Conservation (phyloP, 2,888 invertebrate genomes). For the Odontothrips loti region DNA sequence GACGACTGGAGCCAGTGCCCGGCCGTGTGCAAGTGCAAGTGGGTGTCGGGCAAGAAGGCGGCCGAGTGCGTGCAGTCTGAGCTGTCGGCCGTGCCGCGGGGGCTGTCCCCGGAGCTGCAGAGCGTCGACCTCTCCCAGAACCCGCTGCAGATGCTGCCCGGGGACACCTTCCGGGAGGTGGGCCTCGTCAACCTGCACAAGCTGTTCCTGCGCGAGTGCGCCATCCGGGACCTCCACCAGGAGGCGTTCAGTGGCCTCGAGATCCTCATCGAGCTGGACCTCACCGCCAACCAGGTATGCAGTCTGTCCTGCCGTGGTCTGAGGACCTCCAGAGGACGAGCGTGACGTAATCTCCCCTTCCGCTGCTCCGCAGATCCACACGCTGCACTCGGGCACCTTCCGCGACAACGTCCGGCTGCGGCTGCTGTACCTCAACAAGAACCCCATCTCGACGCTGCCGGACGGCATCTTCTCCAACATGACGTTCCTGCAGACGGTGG, state of each 20-base stretch:
- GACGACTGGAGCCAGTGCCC: conserved; percentile 58
- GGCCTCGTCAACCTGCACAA: conserved; percentile 76
- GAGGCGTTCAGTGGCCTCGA: conserved; percentile 68
- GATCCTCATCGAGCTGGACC: conserved; percentile 60
- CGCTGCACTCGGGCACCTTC: conserved; percentile 56
- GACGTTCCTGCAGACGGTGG: conserved; percentile 67
- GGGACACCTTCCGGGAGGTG: conserved; percentile 64
- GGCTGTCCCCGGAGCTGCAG: conserved; percentile 62
- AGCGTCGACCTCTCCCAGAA: conserved; percentile 67
- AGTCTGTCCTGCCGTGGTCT: conserved; percentile 63
- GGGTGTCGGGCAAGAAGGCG: conserved; percentile 78
- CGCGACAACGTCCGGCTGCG: conserved; percentile 65
- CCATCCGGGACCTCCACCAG: conserved; percentile 65
- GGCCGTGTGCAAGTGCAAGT: conserved; percentile 71
- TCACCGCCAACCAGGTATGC: conserved; percentile 62
- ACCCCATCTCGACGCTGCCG: conserved; percentile 66
- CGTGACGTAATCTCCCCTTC: background rate
- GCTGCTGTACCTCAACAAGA: conserved; percentile 68
- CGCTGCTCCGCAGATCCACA: conserved; percentile 36
- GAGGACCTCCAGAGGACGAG: background rate
- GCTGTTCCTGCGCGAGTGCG: conserved; percentile 68
- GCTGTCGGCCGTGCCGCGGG: conserved; percentile 65
- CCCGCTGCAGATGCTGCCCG: conserved; percentile 59
- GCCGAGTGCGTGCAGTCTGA: conserved; percentile 70
- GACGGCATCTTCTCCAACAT: conserved; percentile 73